Base-by-base conservation (phyloP, 1,140 invertebrate species). In the Bombus cullumanus region DNA sequence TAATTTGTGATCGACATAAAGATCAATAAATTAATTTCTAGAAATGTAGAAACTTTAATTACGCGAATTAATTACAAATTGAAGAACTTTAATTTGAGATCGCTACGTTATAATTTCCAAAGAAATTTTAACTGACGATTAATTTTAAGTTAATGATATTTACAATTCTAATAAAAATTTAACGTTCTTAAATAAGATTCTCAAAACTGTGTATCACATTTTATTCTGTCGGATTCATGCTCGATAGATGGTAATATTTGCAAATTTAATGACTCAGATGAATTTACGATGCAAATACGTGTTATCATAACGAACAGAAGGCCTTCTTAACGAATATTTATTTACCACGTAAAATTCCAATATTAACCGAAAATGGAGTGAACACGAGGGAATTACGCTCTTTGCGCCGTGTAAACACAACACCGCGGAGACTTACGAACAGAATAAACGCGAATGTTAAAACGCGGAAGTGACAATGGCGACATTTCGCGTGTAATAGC, bases 401-500 rank as follows among this genome's bases (percentile, higher is more conserved):
- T 25, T 68, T 25, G n/a, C 22, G 3, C 25, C 8, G 9, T 64
- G 57, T 73, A 81, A 73, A 81, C 57, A 34, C 47, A 75, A 82
- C 31, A n/a, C 31, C 1, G 15, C 1, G 25, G 31, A 47, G 37
- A 75, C 39, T 75, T 75, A 13, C 57, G n/a, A 10, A 43, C 47
- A n/a, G 47, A 41, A 71, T 72, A 53, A 81, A n/a, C 34, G 47
- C 6, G 69, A 34, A 62, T 37, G 68, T 73, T 73, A 73, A 81
- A 73, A 15, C 28, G 28, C 39, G 47, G 18, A 81, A 73, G 43
- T 59, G 68, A 69, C 43, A 81, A 81, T 81, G 53, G 53, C 53
- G 79, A 73, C 79, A 59, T 81, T 73, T 81, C 28, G 53, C 15
- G 53, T 73, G 15, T 59, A 81, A 81, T 41, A 53, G 28, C 68